phyloP scores from a whole-genome alignment of 2,113 vertebrate species.

The Callocephalon fimbriatum region DNA sequence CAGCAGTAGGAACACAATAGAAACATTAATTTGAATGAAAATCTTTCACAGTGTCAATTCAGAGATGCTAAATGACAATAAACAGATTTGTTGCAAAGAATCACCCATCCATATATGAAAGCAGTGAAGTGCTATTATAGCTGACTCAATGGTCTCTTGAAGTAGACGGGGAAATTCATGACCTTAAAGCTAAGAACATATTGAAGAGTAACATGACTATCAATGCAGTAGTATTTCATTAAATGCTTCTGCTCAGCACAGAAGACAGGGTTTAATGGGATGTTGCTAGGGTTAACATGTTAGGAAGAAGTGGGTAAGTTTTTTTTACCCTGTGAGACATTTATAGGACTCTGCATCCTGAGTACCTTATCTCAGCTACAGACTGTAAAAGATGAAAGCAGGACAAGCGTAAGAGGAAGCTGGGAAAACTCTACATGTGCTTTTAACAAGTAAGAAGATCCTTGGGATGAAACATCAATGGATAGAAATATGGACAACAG shows the following conservation, averaged over 20 bases:
- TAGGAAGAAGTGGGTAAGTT: not conserved
- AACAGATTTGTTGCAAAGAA: not conserved
- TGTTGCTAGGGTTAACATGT: not conserved
- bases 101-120: not conserved
- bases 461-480: not conserved
- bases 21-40: constrained; percentile 49
- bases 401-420: not conserved
- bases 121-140: not conserved
- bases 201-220: not conserved
- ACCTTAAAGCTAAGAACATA: not conserved
- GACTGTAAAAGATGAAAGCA: not conserved
- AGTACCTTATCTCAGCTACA: not conserved
- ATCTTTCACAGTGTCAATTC: not conserved
- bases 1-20: constrained; percentile 13
- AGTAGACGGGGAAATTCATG: not conserved
- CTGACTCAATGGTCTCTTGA: not conserved
- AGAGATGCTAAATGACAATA: constrained; percentile 43
- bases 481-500: not conserved
- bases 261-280: not conserved
- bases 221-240: not conserved
- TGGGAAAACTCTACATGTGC: not conserved
- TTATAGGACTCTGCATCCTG: not conserved
- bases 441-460: not conserved
- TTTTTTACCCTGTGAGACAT: not conserved
- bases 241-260: not conserved